Evolutionary conservation across 92 coral and sea anemone genomes (phyloP), one percentile per base, ranked within the genome.

Genomic region (Siderastrea siderea): DNA sequence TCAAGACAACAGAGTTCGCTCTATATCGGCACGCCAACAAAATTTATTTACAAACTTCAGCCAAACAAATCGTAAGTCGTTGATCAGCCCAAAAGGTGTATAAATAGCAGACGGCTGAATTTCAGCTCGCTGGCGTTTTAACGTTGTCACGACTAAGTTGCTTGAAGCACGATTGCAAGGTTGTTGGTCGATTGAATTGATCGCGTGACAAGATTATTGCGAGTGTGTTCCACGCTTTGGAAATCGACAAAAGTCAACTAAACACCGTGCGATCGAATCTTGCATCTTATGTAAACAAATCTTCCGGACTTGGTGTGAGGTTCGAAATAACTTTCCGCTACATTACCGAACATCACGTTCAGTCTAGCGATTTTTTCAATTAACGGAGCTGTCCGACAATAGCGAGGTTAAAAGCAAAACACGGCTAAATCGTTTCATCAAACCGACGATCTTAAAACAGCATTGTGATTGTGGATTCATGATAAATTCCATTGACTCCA

Each of bases 401-500:
- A 12, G 54, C 50, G n/a, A 47, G 16, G 86, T 16, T 49, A 70
- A 19, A 57, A 68, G 46, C 65, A 81, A 81, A 69, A 68, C 77
- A 17, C 61, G 38, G 53, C 19, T 69, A 71, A 82, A 68, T 82
- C 73, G 64, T 17, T 59, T 62, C 59, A 73, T 84, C 50, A 61
- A 60, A 84, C 14, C 71, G 72, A 60, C 62, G 64, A 73, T 81
- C 87, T 51, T 71, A 61, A 84, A 71, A 26, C n/a, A 72, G 48
- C 79, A 50, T 63, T 62, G 71, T 53, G 47, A 62, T 64, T 26
- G 47, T 3, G 52, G 81, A 60, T 38, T 8, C 48, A 48, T 26
- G 58, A 61, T 63, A 75, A 84, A 84, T 84, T 84, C 87, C 87
- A 60, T 74, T 73, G 87, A 74, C 73, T 73, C 87, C 87, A 84